Base-by-base conservation (phyloP, 1,140 invertebrate species). In the Listronotus oregonensis region DNA sequence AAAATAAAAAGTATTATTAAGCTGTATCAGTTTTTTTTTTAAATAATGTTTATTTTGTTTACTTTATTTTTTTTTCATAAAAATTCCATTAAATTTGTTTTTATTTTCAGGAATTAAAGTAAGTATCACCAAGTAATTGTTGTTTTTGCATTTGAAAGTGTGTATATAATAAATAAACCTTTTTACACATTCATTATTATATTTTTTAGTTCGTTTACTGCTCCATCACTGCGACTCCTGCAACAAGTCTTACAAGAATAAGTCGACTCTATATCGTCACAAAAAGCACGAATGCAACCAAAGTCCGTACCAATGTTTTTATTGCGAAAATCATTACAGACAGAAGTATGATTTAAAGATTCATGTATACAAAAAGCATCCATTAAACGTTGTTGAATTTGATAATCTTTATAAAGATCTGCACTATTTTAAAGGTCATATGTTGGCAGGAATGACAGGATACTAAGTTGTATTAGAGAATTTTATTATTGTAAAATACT, bases 301-400 rank as follows among this genome's bases (percentile, higher is more conserved):
- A 64, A 64, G 56, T 17, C 63, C 63, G 6, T 89, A 87, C 79
- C 80, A 84, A 75, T 87, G 88, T 70, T 84, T 85, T 21, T 79
- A 81, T 43, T 84, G 83, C 64, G 68, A 68, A n/a, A 76, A 75
- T 40, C 73, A 73, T 10, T 79, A 77, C 67, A 79, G 80, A 64
- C 71, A 79, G 63, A 77, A 74, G 31, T 79, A 80, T 58, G 75
- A 80, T 59, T 70, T 82, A 12, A 77, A 77, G 31, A 71, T 75
- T 6, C 81, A 83, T 44, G 59, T 71, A 8, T 66, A 59, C 32
- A 59, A 42, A 17, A 52, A 50, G 14, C 64, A 66, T 42, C 64
- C 64, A 14, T 34, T 60, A 18, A 39, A 59, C 14, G 34, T 49
- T 11, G 31, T 21, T 5, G 64, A 66, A 11, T 66, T 66, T 57